Evolutionary conservation across 2,888 invertebrate genomes (phyloP).

Genomic region (Drosophila kambysellisi): DNA sequence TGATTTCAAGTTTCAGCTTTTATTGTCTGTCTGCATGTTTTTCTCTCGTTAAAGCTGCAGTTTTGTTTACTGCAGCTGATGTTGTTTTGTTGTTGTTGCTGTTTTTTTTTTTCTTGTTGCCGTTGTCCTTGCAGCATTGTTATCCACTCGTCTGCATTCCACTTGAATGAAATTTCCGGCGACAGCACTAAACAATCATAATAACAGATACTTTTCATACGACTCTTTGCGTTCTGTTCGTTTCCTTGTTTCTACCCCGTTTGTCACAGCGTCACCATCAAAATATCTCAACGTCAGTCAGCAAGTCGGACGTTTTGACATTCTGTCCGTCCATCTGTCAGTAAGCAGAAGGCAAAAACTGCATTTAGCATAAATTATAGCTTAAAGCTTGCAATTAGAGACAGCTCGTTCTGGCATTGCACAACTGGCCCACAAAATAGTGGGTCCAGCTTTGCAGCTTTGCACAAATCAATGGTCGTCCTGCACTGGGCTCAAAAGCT

Average conservation of each 20-base stretch:
- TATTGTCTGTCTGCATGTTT: conserved; percentile 38
- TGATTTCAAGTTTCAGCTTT: conserved; percentile 51
- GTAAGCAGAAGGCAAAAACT: not conserved
- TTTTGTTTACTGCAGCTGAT: conserved; percentile 62
- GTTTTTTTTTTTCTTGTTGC: conserved; percentile 36
- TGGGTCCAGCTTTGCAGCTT: not conserved
- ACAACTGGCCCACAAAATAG: not conserved
- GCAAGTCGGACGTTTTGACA: conserved; percentile 39
- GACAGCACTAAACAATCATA: conserved; percentile 82
- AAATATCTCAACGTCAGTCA: conserved; percentile 56
- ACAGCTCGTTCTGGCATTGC: conserved; percentile 4
- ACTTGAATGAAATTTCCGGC: conserved; percentile 79
- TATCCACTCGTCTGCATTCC: conserved; percentile 42
- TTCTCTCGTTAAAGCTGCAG: conserved; percentile 48
- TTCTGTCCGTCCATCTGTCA: not conserved
- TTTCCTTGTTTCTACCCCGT: conserved; percentile 20
- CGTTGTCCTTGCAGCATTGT: conserved; percentile 40
- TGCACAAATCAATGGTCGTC: conserved; percentile 34
- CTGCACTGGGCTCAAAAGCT: conserved; percentile 16
- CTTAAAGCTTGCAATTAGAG: conserved; percentile 43
- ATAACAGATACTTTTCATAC: conserved; percentile 71
- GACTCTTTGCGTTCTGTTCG: conserved; percentile 44
- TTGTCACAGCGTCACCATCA: conserved; percentile 28
- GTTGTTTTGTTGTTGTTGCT: conserved; percentile 5
- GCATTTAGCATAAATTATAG: conserved; percentile 35